Evolutionary conservation across 1,140 invertebrate species (phyloP), one percentile per base, ranked within the genome.

Genomic region (Orchesella cincta): DNA sequence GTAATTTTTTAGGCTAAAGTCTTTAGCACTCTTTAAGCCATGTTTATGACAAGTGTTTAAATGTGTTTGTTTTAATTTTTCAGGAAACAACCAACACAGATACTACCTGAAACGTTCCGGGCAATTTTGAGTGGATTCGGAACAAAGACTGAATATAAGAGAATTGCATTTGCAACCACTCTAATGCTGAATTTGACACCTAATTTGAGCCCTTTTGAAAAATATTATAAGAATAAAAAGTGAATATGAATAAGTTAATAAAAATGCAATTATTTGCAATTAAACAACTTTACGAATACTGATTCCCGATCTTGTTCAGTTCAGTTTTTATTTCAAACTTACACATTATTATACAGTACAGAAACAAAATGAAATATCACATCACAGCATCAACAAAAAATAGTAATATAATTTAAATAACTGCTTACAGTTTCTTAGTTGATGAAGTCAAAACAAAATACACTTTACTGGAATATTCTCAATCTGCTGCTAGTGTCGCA

Each of bases 101-200:
- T 36, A 46, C 18, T n/a, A n/a, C 71, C 18, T 14, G 29, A n/a
- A 51, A 23, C 35, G 36, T 73, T 39, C 23, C 12, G 71, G 2
- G 28, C 29, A 2, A 73, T 73, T 39, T 51, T 73, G 18, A 51
- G 71, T 20, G 71, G 71, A 46, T 73, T 73, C 29, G 71, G 39
- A 16, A 20, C 20, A 8, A 23, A 73, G n/a, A 46, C 1, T 26
- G 33, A 73, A 51, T 31, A 73, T 23, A 8, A n/a, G 8, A 34
- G 71, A 36, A 3, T 73, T 5, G 71, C 34, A 3, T 36, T 51
- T 23, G 34, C 39, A 3, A 29, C 71, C 2, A 73, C 3, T 26
- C 5, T 12, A 3, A 28, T 51, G 3, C 20, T 39, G 20, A 2
- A 36, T 2, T 28, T 36, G 29, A 73, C 34, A 39, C 71, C 71